Conservation (phyloP, 2,888 invertebrate genomes). For the Hedya salicella region DNA sequence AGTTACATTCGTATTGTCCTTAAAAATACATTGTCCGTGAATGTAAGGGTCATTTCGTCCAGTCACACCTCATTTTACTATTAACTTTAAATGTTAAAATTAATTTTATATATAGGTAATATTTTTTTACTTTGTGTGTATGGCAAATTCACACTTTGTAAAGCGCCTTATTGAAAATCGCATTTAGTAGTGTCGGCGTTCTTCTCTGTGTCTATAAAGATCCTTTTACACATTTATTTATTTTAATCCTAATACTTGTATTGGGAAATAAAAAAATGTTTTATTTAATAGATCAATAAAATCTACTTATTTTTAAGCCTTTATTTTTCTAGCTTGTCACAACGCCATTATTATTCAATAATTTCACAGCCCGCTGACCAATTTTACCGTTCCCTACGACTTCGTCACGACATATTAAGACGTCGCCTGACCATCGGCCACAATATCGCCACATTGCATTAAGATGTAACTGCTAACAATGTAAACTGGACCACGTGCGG, state of each 20-base stretch:
- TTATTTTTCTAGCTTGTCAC: background rate
- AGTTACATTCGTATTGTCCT: slow-evolving; percentile 77
- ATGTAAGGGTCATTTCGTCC: slow-evolving; percentile 73
- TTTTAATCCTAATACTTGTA: too few species aligned
- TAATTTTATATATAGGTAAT: slow-evolving; percentile 30
- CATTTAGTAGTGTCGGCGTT: too few species aligned
- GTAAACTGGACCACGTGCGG: slow-evolving; percentile 42
- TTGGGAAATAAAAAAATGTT: too few species aligned
- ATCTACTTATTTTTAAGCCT: too few species aligned
- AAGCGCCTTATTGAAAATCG: too few species aligned
- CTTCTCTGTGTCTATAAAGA: too few species aligned
- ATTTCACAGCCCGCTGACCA: slow-evolving; percentile 18
- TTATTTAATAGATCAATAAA: too few species aligned
- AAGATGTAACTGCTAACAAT: slow-evolving; percentile 35
- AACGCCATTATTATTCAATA: background rate
- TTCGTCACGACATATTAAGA: slow-evolving; percentile 22
- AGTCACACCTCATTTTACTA: slow-evolving; percentile 73
- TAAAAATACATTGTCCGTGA: slow-evolving; percentile 82
- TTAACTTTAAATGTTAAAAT: slow-evolving; percentile 55
- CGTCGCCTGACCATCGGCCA: slow-evolving; percentile 24
- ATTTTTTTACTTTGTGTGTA: too few species aligned
- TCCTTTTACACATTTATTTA: too few species aligned
- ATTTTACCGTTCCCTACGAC: slow-evolving; percentile 5
- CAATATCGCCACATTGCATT: slow-evolving; percentile 38
- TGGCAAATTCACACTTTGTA: too few species aligned